Conservation (phyloP, 2,797 vertebrate genomes). For the Nasua narica region DNA sequence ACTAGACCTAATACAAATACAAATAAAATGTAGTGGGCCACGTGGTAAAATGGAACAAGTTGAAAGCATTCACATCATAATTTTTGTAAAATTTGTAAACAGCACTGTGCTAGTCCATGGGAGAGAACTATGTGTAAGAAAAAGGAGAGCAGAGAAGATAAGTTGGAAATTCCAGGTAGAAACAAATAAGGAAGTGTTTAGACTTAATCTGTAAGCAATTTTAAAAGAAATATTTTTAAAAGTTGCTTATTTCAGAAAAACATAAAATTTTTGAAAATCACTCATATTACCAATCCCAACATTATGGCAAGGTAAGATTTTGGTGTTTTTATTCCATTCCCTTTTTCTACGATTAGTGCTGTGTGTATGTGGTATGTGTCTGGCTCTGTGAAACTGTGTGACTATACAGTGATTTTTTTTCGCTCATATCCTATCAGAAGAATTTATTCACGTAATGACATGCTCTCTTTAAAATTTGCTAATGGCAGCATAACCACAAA, state of each 20-base stretch:
- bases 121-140: background rate
- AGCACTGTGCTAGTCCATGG: background rate
- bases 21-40: background rate
- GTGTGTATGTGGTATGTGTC: background rate
- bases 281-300: background rate
- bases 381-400: background rate
- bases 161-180: background rate
- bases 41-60: background rate
- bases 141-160: constrained; percentile 11
- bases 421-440: background rate
- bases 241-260: constrained; percentile 36
- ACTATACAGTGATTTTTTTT: background rate
- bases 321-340: background rate
- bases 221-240: constrained; percentile 13
- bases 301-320: background rate
- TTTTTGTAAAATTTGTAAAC: background rate
- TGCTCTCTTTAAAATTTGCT: background rate
- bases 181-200: background rate
- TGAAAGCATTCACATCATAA: background rate
- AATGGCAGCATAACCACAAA: background rate
- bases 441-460: background rate
- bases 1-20: background rate
- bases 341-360: background rate
- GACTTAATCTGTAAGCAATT: background rate
- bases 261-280: background rate